Base-by-base conservation (phyloP, 1,140 invertebrate genomes). In the Phymorhynchus buccinoides region DNA sequence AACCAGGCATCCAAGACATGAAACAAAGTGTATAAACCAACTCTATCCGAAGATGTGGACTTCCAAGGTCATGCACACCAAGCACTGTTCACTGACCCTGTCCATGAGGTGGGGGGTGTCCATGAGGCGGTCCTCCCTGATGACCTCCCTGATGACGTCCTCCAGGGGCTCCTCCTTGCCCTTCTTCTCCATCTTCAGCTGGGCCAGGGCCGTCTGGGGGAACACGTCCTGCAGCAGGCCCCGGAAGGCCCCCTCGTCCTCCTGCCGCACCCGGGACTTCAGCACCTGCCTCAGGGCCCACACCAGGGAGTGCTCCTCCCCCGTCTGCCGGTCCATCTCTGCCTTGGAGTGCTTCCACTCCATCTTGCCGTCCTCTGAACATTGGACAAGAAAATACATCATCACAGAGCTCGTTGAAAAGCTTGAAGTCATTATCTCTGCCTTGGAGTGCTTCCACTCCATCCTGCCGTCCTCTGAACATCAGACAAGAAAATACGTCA, bases 241-340 rank as follows among this genome's bases (percentile, higher is more conserved):
- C 1, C 83, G 44, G 83, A 92, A 91, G 6, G 48, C 41, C 4
- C 30, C 71, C 48, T 92, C 90, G 71, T 90, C 87, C 18, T 87
- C 88, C n/a, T 87, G 77, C 30, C 90, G 88, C 32, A 91, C 44
- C 2, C 78, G 79, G 0, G 91, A 86, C 6, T 39, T 32, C 14
- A 93, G 71, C 4, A 91, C 73, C 56, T 88, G 84, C 18, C 88
- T 87, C 22, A 93, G 82, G 9, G 89, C 87, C 78, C 88, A 89
- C 9, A 93, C 90, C 18, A 93, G 75, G 56, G 87, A 85, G 68
- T 89, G 87, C 85, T 93, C 92, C 83, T 92, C 91, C 37, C 82
- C 82, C 35, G 41, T 39, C 71, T 80, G 77, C 22, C 0, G n/a
- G 71, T 78, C 42, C 22, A 37, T 68, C 62, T 87, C 84, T 27